Conservation (phyloP, 2,113 vertebrate species). For the Coptodon bakossiorum region DNA sequence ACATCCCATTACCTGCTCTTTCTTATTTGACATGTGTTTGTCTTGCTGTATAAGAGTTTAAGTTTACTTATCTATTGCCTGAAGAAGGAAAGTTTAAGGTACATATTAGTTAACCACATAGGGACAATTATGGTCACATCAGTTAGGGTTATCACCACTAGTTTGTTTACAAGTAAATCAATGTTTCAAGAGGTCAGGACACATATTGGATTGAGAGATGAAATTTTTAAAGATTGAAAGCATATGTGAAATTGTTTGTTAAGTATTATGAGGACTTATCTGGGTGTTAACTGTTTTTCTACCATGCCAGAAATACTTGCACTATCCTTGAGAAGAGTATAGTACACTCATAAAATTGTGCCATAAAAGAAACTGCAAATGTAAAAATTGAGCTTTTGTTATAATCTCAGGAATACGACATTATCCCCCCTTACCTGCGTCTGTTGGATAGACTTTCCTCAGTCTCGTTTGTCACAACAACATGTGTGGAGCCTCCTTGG, state of each 20-base stretch:
- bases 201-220: background rate
- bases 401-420: background rate
- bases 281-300: background rate
- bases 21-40: background rate
- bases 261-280: background rate
- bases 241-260: background rate
- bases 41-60: background rate
- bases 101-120: background rate
- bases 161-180: background rate
- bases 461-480: slow-evolving; percentile 72
- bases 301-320: background rate
- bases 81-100: background rate
- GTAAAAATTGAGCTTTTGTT: background rate
- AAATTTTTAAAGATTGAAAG: background rate
- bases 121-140: background rate
- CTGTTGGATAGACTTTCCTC: slow-evolving; percentile 80
- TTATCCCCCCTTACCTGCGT: slow-evolving; percentile 75
- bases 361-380: background rate
- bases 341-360: background rate
- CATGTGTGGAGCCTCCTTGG: slow-evolving; percentile 77
- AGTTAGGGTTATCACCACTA: background rate
- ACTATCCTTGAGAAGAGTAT: background rate
- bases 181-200: background rate
- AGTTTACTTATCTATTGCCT: background rate
- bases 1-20: background rate